Percentiles rank a stretch among this genome's conserved stretches.
phyloP scores from a whole-genome alignment of 1,140 invertebrate genomes.

The Drosophila teissieri region DNA sequence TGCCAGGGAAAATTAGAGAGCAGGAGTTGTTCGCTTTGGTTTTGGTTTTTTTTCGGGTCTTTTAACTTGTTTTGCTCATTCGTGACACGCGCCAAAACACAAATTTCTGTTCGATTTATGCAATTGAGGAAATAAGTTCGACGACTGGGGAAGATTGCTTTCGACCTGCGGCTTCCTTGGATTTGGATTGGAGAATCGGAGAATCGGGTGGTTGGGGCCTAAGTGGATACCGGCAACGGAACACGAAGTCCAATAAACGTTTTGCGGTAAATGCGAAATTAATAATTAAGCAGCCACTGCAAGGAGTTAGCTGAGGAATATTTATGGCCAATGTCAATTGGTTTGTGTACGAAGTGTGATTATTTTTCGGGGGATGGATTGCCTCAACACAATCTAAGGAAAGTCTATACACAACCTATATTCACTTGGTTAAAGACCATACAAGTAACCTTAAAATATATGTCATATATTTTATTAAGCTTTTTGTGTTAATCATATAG shows the following conservation, averaged over 20 bases:
- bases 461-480: too few relatives aligned
- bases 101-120: conserved; percentile 81
- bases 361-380: conserved; percentile 17
- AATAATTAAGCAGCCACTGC: conserved; percentile 73
- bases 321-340: conserved; percentile 63
- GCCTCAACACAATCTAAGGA: too few relatives aligned
- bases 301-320: conserved; percentile 25
- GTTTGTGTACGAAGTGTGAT: conserved; percentile 47
- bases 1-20: conserved; percentile 36
- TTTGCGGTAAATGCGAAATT: conserved; percentile 81
- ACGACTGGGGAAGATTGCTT: conserved; percentile 53
- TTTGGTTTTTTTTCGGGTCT: conserved; percentile 39
- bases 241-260: conserved; percentile 66
- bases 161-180: conserved; percentile 33
- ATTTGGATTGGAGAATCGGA: conserved; percentile 15
- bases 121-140: conserved; percentile 78
- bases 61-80: conserved; percentile 60
- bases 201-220: conserved; percentile 8
- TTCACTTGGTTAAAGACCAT: too few relatives aligned
- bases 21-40: conserved; percentile 49
- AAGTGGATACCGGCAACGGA: conserved; percentile 5
- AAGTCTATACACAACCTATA: neutral
- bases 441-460: too few relatives aligned
- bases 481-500: neutral
- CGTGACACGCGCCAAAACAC: conserved; percentile 80